Conservation (phyloP, 2,888 invertebrate genomes). For the Desoria tigrina region DNA sequence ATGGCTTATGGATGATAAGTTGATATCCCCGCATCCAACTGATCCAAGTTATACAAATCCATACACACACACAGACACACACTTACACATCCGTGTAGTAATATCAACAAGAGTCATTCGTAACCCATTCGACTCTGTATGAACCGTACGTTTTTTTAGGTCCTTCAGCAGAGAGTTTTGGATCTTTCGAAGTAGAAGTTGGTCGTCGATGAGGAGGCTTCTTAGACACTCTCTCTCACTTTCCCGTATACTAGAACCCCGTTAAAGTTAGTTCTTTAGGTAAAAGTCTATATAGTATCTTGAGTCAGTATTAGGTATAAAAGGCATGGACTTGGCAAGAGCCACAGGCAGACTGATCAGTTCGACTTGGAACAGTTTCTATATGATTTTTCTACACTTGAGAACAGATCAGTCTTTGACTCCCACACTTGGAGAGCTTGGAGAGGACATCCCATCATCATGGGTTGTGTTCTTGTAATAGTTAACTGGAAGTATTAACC, state of each 20-base stretch:
- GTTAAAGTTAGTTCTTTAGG: slow-evolving; percentile 11
- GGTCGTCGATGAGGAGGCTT: too few relatives aligned
- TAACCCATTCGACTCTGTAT: too few relatives aligned
- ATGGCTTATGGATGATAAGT: slow-evolving; percentile 11
- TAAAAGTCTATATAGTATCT: slow-evolving; percentile 6
- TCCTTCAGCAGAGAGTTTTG: too few relatives aligned
- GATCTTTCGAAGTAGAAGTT: too few relatives aligned
- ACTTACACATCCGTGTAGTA: neutral
- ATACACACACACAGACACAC: neutral
- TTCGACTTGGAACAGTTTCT: slow-evolving; percentile 28
- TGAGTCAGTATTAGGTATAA: slow-evolving; percentile 11
- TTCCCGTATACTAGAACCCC: neutral
- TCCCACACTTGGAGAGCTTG: slow-evolving; percentile 26
- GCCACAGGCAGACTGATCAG: slow-evolving; percentile 33
- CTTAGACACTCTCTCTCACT: neutral
- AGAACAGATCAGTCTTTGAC: slow-evolving; percentile 14
- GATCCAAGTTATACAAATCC: too few relatives aligned
- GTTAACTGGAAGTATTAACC: too few relatives aligned
- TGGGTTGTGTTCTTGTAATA: neutral
- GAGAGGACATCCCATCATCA: too few relatives aligned
- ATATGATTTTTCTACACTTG: slow-evolving; percentile 23
- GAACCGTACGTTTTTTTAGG: too few relatives aligned
- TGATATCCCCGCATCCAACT: neutral
- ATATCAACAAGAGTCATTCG: too few relatives aligned
- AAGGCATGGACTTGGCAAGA: slow-evolving; percentile 40